A percentile compares a stretch with the other conserved stretches of the same genome.
Conservation (phyloP, 2,797 vertebrate species). For the Syndactyla subalaris region DNA sequence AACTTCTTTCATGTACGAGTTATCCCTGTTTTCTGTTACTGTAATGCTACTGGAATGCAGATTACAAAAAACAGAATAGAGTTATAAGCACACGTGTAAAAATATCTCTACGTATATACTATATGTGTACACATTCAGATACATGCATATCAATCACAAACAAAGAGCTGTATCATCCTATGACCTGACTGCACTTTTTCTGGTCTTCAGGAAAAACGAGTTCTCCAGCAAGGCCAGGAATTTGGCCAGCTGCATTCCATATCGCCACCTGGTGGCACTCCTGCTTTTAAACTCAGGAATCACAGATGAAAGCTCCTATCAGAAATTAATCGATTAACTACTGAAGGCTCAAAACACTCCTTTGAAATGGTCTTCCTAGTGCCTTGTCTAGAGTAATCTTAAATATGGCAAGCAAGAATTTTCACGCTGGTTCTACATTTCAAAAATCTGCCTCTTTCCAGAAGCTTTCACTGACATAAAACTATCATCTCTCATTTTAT, state of each 20-base stretch:
- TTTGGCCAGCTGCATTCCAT: neutral
- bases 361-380: neutral
- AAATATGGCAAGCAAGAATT: neutral
- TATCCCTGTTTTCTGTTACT: neutral
- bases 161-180: neutral
- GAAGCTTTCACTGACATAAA: neutral
- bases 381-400: neutral
- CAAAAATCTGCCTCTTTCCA: neutral
- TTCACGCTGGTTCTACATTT: neutral
- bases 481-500: neutral
- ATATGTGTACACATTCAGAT: rapidly evolving
- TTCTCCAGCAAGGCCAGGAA: neutral
- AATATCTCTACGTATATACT: neutral
- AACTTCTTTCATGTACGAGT: neutral
- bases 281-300: neutral
- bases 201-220: neutral
- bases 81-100: neutral
- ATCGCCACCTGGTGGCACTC: neutral
- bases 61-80: neutral
- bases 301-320: neutral
- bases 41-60: neutral
- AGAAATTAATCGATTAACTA: neutral
- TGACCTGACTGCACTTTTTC: neutral
- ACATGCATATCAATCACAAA: neutral
- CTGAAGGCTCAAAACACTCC: neutral